phyloP scores from a whole-genome alignment of 2,888 invertebrate species.

The Onthophagus sagittarius region DNA sequence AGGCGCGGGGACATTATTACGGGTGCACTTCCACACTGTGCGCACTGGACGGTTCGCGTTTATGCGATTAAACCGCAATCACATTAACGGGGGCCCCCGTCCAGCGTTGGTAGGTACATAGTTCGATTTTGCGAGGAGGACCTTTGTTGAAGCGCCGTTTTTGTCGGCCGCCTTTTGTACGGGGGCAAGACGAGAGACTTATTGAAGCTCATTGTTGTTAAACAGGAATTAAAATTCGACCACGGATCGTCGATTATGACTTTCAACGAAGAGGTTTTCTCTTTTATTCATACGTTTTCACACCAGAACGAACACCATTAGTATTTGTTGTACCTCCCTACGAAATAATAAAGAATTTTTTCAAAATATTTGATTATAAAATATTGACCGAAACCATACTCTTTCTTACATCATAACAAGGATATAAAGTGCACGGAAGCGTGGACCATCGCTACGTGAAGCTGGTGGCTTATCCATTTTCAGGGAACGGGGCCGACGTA shows the following conservation, averaged over 20 bases:
- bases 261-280: conserved; percentile 1
- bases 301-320: not conserved
- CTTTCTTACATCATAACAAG: conserved; percentile 4
- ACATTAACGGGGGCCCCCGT: conserved; percentile 40
- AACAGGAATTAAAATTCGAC: conserved; percentile 35
- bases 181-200: conserved; percentile 26
- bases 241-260: conserved; percentile 12
- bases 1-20: conserved; percentile 34
- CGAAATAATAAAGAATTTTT: not conserved
- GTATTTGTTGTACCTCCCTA: not conserved
- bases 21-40: conserved; percentile 44
- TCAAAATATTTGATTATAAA: not conserved
- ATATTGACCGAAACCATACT: not conserved
- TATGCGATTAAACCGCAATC: conserved; percentile 49
- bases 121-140: conserved; percentile 24
- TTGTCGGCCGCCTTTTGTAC: not conserved
- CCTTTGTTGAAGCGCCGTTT: not conserved
- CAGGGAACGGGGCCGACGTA: conserved; percentile 12
- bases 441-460: not conserved
- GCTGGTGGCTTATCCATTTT: not conserved
- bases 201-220: conserved; percentile 33
- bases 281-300: not conserved
- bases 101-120: not conserved
- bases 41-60: conserved; percentile 45
- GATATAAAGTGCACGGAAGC: conserved; percentile 6